phyloP scores from a whole-genome alignment of 2,113 vertebrate species.

The Taxidea taxus region DNA sequence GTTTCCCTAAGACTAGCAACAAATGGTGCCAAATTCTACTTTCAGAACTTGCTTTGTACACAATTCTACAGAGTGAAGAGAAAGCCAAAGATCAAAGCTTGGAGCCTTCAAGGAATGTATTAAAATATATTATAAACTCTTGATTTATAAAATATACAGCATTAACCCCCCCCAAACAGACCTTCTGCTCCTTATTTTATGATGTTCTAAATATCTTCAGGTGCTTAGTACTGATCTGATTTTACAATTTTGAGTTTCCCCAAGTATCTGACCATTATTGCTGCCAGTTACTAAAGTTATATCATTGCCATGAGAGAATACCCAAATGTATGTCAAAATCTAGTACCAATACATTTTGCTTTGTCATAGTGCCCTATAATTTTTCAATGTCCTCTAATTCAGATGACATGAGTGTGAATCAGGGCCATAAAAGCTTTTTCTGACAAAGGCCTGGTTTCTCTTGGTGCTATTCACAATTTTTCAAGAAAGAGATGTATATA shows the following conservation, averaged over 20 bases:
- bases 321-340: background rate
- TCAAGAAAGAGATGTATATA: background rate
- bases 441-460: background rate
- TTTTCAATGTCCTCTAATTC: background rate
- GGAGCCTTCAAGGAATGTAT: constrained; percentile 63
- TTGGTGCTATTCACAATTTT: background rate
- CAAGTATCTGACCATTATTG: background rate
- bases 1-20: constrained; percentile 23
- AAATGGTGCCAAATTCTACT: background rate
- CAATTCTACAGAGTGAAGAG: background rate
- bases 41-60: background rate
- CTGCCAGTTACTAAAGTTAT: background rate
- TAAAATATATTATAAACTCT: constrained; percentile 43
- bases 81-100: constrained; percentile 1
- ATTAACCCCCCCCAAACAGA: background rate
- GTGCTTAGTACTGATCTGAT: background rate
- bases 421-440: background rate
- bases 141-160: background rate
- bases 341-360: background rate
- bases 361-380: background rate
- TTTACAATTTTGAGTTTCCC: background rate
- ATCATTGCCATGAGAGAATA: background rate
- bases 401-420: background rate
- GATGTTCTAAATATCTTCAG: background rate
- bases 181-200: background rate